Conservation (phyloP, 2,797 vertebrate genomes). For the Enteromius viviparus region DNA sequence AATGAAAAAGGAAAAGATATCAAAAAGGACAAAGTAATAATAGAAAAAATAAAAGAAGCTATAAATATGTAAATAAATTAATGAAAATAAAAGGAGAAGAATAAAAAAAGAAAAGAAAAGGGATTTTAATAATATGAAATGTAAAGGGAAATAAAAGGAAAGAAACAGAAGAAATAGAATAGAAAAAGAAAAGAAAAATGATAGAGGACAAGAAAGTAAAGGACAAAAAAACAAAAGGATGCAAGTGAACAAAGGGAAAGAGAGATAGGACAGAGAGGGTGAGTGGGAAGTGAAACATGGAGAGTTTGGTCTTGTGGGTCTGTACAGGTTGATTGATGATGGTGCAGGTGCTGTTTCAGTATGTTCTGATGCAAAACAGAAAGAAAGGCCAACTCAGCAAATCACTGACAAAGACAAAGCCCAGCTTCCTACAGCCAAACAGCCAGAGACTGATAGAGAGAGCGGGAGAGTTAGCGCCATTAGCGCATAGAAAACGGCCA, state of each 20-base stretch:
- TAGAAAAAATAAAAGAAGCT: no score
- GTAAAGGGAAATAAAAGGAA: slow-evolving; percentile 55
- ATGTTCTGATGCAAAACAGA: slow-evolving; percentile 57
- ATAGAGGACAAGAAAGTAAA: neutral
- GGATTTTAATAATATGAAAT: neutral
- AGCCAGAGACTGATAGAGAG: slow-evolving; percentile 47
- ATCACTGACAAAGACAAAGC: slow-evolving; percentile 77
- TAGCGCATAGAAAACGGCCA: slow-evolving; percentile 7
- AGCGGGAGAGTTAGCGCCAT: neutral
- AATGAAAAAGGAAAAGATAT: neutral
- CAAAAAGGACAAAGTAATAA: neutral
- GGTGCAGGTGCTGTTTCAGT: slow-evolving; percentile 58
- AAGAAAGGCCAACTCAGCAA: slow-evolving; percentile 63
- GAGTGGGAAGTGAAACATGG: slow-evolving; percentile 60
- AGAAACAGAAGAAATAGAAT: neutral
- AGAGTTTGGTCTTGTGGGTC: slow-evolving; percentile 55
- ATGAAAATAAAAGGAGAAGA: no score
- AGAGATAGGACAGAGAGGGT: neutral
- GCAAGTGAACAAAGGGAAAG: neutral
- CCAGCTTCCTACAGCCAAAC: slow-evolving; percentile 61
- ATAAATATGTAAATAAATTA: no score
- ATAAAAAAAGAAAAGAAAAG: no score
- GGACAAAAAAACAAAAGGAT: neutral
- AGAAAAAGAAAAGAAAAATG: neutral
- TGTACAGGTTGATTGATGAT: slow-evolving; percentile 72